These are phyloP conservation scores for Thalassarche chlororhynchos DNA, from an alignment of 2,113 vertebrate genomes.

Conservation along the genomic window DNA sequence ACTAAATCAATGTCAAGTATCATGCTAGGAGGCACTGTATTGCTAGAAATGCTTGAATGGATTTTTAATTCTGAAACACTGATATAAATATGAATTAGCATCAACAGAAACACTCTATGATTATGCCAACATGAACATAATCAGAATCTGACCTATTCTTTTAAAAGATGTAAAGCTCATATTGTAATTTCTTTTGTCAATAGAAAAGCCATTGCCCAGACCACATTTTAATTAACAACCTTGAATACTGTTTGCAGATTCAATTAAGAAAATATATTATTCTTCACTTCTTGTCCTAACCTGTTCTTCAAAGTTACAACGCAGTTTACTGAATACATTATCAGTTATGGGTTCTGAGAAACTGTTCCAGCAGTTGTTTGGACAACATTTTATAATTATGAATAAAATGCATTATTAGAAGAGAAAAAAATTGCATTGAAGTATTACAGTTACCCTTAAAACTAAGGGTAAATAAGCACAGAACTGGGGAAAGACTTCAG, in stretches of 20 bases:
- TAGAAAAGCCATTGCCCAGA: not conserved
- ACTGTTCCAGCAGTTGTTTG: not conserved
- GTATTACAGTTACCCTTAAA: not conserved
- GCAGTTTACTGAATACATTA: not conserved
- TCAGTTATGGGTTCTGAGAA: not conserved
- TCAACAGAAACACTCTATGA: not conserved
- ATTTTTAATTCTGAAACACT: not conserved
- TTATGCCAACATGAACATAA: not conserved
- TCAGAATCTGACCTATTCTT: constrained; percentile 1
- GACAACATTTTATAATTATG: not conserved
- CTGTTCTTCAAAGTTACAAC: not conserved
- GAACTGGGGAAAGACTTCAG: not conserved
- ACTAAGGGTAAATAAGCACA: not conserved
- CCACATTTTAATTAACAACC: not conserved
- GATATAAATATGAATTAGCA: not conserved
- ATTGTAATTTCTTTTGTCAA: constrained; percentile 20
- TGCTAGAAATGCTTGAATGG: not conserved
- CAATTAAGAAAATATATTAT: not conserved
- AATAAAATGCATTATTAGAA: not conserved
- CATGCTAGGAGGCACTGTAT: not conserved
- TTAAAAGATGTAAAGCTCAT: not conserved
- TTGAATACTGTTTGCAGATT: not conserved
- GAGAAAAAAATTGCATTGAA: not conserved
- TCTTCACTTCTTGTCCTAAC: not conserved
- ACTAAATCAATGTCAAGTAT: not conserved